These are phyloP conservation scores for Spermophilus dauricus DNA, from an alignment of 2,113 vertebrate species.

Conservation along the genomic window DNA sequence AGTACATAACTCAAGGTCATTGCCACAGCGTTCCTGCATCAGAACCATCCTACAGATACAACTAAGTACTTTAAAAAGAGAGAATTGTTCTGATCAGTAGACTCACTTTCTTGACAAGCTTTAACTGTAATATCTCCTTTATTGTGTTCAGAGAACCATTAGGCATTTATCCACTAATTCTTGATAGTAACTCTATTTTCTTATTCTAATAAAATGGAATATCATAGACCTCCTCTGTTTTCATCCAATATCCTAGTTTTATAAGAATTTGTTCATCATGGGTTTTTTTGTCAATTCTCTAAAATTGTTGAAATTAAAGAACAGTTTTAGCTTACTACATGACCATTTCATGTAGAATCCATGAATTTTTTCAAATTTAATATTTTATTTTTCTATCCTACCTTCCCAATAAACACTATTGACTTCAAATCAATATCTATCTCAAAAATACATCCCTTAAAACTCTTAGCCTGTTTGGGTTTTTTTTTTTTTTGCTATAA, in stretches of 20 bases:
- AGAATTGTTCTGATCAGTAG: neutral
- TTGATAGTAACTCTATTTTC: neutral
- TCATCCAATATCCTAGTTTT: neutral
- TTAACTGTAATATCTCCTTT: neutral
- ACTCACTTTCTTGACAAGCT: neutral
- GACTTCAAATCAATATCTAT: neutral
- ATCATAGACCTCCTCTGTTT: neutral
- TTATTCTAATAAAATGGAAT: neutral
- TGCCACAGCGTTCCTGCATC: neutral
- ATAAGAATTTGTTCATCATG: neutral
- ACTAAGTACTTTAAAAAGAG: neutral
- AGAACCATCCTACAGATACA: neutral
- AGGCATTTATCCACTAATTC: neutral
- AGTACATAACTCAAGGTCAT: neutral
- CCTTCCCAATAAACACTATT: neutral
- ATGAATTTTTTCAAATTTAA: conserved; percentile 31
- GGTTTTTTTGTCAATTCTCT: neutral
- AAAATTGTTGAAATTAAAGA: conserved; percentile 14
- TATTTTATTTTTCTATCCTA: neutral
- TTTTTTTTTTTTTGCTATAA: neutral
- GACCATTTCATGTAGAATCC: neutral
- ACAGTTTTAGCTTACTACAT: neutral
- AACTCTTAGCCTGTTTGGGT: neutral
- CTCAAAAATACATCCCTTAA: neutral
- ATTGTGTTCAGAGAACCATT: neutral